Evolutionary conservation across 2,113 vertebrate genomes (phyloP).

Genomic region (Alouatta palliata): DNA sequence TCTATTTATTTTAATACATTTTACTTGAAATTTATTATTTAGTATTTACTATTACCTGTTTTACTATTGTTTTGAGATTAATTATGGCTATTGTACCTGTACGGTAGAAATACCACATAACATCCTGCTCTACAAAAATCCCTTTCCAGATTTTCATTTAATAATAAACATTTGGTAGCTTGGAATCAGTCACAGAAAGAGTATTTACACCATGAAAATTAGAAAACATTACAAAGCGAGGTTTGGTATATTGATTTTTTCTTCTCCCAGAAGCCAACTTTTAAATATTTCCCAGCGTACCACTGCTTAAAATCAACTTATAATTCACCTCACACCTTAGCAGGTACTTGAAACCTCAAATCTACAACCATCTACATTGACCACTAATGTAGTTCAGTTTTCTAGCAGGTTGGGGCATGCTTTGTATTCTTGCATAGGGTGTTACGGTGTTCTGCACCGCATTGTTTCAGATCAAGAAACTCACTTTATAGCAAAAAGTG

Average conservation of each 20-base stretch:
- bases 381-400: neutral
- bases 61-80: neutral
- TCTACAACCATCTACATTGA: neutral
- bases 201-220: neutral
- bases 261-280: neutral
- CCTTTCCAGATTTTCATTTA: neutral
- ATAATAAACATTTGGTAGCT: neutral
- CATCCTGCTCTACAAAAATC: neutral
- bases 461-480: neutral
- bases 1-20: neutral
- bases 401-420: neutral
- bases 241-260: neutral
- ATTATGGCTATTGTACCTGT: neutral
- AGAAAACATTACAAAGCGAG: neutral
- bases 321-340: neutral
- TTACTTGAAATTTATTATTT: neutral
- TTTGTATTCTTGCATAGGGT: neutral
- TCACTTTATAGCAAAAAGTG: neutral
- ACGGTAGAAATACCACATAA: neutral
- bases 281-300: neutral
- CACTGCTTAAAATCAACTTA: neutral
- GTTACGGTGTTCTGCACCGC: neutral
- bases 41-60: neutral
- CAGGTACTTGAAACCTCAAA: neutral
- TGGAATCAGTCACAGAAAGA: constrained; percentile 22